Conservation (phyloP, 2,888 invertebrate genomes). For the Ectemnius lituratus region DNA sequence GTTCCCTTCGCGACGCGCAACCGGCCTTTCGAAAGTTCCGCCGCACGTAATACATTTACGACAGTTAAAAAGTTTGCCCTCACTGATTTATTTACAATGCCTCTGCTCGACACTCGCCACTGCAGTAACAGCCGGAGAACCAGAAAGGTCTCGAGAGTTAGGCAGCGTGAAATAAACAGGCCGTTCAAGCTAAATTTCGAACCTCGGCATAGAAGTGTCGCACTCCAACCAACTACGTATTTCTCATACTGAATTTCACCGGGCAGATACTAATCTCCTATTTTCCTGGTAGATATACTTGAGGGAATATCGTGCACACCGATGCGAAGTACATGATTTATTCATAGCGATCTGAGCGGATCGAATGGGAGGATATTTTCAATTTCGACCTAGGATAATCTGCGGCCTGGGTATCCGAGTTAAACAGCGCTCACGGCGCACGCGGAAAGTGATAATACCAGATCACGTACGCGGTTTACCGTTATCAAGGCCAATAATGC, state of each 20-base stretch:
- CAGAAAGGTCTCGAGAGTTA: constrained; percentile 23
- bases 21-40: not conserved
- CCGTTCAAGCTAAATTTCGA: constrained; percentile 10
- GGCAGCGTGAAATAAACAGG: constrained; percentile 40
- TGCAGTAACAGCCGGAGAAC: constrained; percentile 15
- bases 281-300: too few species aligned
- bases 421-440: constrained; percentile 7
- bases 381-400: not conserved
- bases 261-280: too few species aligned
- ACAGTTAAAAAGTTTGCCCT: constrained; percentile 39
- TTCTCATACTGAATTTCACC: not conserved
- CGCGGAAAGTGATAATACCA: constrained; percentile 20
- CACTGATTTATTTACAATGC: constrained; percentile 48
- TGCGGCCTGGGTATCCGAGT: not conserved
- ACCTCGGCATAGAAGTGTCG: constrained; percentile 1
- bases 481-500: constrained; percentile 29
- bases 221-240: constrained; percentile 15
- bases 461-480: constrained; percentile 35
- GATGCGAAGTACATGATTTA: too few species aligned
- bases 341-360: not conserved
- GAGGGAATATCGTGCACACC: too few species aligned
- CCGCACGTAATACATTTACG: constrained; percentile 35
- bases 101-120: not conserved
- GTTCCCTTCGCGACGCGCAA: not conserved
- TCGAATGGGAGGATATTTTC: constrained; percentile 1